These are phyloP conservation scores for Anarsia innoxiella DNA, from an alignment of 2,888 invertebrate genomes.

Conservation along the genomic window DNA sequence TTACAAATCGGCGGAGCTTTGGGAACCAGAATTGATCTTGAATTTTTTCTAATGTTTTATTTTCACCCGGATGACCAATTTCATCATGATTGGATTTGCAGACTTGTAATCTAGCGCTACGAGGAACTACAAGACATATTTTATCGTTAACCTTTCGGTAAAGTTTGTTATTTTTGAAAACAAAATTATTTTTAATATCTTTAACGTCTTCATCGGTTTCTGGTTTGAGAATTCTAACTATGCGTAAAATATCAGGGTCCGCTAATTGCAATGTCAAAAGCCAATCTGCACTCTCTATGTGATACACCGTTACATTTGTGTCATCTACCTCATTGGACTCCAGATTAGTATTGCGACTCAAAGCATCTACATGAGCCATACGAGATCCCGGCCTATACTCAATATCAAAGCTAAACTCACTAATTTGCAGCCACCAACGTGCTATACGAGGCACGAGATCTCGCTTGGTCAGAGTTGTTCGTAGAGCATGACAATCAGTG, in stretches of 20 bases:
- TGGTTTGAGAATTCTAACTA: constrained; percentile 15
- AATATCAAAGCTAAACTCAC: too few species aligned
- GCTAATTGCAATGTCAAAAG: constrained; percentile 17
- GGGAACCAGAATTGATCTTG: constrained; percentile 42
- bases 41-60: constrained; percentile 31
- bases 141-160: constrained; percentile 8
- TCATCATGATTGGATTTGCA: constrained; percentile 38
- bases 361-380: constrained; percentile 31
- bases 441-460: too few species aligned
- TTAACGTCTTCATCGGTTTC: constrained; percentile 11
- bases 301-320: not conserved
- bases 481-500: too few species aligned
- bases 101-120: constrained; percentile 26
- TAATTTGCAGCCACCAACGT: too few species aligned
- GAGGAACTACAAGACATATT: constrained; percentile 32
- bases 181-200: constrained; percentile 18
- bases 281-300: constrained; percentile 15
- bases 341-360: constrained; percentile 15
- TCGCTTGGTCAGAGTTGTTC: too few species aligned
- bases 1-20: constrained; percentile 34
- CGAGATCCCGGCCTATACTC: constrained; percentile 26
- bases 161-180: constrained; percentile 15
- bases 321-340: not conserved
- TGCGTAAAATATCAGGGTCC: constrained; percentile 16
- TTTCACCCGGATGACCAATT: constrained; percentile 35